phyloP scores from a whole-genome alignment of 2,113 vertebrate species.

The Carassius auratus region DNA sequence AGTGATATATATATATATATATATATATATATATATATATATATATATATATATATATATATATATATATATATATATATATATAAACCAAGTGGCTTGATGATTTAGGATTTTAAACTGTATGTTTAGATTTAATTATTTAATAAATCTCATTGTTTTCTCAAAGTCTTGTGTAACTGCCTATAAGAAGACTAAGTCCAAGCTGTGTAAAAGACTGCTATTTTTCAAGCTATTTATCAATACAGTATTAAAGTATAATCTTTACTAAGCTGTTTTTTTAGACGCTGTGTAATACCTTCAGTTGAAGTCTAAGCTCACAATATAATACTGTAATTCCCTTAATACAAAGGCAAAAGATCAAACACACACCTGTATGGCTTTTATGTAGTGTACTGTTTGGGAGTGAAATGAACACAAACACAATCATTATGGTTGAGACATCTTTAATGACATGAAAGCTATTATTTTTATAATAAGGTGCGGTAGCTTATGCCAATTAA shows the following conservation, averaged over 20 bases:
- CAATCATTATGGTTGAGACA: slow-evolving; percentile 64
- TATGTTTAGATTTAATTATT: too few species aligned
- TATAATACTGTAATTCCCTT: neutral
- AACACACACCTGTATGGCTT: neutral
- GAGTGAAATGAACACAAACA: slow-evolving; percentile 3
- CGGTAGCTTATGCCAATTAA: slow-evolving; percentile 72
- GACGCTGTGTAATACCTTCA: neutral
- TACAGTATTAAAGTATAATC: neutral
- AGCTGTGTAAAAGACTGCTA: too few species aligned
- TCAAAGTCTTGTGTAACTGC: too few species aligned
- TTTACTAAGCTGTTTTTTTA: neutral
- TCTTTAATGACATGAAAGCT: slow-evolving; percentile 76
- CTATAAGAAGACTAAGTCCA: too few species aligned
- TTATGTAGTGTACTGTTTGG: neutral
- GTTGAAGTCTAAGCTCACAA: neutral
- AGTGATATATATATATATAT: too few species aligned
- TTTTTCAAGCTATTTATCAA: too few species aligned
- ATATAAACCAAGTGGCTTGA: too few species aligned
- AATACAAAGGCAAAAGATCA: neutral
- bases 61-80: too few species aligned
- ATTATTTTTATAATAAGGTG: slow-evolving; percentile 75
- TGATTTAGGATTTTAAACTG: too few species aligned
- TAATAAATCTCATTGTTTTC: too few species aligned
- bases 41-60: too few species aligned
- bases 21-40: too few species aligned